Percentiles rank a stretch among this genome's conserved stretches.
These are phyloP conservation scores for Anthrax anthrax DNA, from an alignment of 2,888 invertebrate genomes.

Conservation along the genomic window DNA sequence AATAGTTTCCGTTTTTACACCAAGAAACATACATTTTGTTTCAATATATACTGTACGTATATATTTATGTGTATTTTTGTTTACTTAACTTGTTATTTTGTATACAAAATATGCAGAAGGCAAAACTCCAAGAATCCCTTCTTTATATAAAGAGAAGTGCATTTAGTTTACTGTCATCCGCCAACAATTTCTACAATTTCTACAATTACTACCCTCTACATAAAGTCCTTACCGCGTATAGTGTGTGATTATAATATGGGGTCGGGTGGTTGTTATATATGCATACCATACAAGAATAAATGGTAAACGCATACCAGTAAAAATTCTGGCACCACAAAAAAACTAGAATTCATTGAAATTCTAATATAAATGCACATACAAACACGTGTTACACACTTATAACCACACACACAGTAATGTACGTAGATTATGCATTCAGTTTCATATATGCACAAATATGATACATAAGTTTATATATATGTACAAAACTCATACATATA, in stretches of 20 bases:
- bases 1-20: constrained; percentile 6
- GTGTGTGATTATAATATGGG: too few species aligned
- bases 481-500: constrained; percentile 15
- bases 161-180: not conserved
- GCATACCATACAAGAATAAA: not conserved
- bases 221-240: too few species aligned
- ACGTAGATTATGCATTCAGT: not conserved
- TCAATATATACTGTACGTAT: not conserved
- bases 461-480: too few species aligned
- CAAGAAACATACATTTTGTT: constrained; percentile 2
- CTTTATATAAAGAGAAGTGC: not conserved
- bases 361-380: too few species aligned
- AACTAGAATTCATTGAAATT: not conserved
- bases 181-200: too few species aligned
- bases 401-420: not conserved
- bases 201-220: too few species aligned
- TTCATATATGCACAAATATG: too few species aligned
- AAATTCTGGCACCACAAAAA: constrained; percentile 3
- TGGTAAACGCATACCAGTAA: not conserved
- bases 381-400: constrained; percentile 2
- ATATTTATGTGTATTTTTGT: not conserved
- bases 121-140: constrained; percentile 2
- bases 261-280: not conserved
- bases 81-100: too few species aligned
- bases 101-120: not conserved